Base-by-base conservation (phyloP, 1,140 invertebrate species). In the Drosophila rufa region DNA sequence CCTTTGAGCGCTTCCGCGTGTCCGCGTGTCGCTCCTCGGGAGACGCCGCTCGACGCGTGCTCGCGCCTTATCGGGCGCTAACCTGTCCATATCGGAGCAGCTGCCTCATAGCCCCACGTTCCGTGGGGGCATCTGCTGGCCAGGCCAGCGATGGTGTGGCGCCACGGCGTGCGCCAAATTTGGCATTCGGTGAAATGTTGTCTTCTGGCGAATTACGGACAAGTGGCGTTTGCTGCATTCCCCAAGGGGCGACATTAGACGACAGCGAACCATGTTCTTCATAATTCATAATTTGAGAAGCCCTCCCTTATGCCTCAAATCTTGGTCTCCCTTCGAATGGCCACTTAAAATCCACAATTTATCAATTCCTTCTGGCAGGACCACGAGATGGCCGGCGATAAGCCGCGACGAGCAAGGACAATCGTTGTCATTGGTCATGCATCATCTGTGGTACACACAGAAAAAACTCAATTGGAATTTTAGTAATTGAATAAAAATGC, bases 101-200 rank as follows among this genome's bases (percentile, higher is more conserved):
- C 82, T 80, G 77, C 77, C 74, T 33, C 55, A 51, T 62, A 27
- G 67, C 73, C 67, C 79, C 82, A 67, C 36, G 70, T 51, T 71
- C 67, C 53, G 19, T 50, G 55, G 62, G 69, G 75, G 47, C 48
- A 33, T 64, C 75, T 45, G 25, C 25, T 57, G 62, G 50, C 40
- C 67, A 43, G 42, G 48, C 46, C 64, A 27, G 56, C 68, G 46
- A 60, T 90, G 85, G 84, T 87, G 83, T 90, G 84, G 84, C 84
- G 84, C 84, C 84, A 89, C 68, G 82, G 79, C 85, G 73, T 90
- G 85, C 78, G 68, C 84, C 84, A 89, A 89, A 89, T 89, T 89
- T 89, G 84, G 80, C 80, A 89, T 84, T 90, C 60, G 75, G 83
- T 70, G 69, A 84, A 80, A 89, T 89, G 84, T 66, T 76, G 70